These are phyloP conservation scores for Polypedilum vanderplanki DNA, from an alignment of 1,140 invertebrate genomes.

Conservation along the genomic window DNA sequence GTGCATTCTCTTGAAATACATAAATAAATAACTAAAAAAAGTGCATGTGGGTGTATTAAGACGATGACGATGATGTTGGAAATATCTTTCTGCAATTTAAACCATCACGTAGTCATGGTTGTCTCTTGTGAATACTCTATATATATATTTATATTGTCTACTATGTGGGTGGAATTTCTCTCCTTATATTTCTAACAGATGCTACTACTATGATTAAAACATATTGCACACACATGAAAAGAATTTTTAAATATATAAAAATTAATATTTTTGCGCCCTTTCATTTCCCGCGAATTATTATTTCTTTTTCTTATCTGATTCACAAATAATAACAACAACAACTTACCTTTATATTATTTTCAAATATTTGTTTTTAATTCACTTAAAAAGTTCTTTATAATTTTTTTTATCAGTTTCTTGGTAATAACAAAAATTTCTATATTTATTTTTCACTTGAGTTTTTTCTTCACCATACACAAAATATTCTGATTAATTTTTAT, in stretches of 20 bases:
- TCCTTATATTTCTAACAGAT: not conserved
- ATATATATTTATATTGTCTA: not conserved
- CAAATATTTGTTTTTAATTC: not conserved
- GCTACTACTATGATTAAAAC: not conserved
- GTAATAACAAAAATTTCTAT: not conserved
- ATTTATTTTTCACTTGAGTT: slow-evolving; percentile 18
- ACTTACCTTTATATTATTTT: not conserved
- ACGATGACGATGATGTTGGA: no score
- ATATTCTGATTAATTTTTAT: slow-evolving; percentile 5
- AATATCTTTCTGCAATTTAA: not conserved
- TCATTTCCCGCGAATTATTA: no score
- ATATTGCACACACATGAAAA: not conserved
- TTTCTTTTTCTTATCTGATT: no score
- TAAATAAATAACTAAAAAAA: no score
- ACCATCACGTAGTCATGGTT: no score
- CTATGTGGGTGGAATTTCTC: not conserved
- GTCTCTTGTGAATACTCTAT: not conserved
- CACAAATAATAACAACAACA: no score
- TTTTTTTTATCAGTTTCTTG: not conserved
- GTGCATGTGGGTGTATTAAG: not conserved
- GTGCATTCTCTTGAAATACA: no score
- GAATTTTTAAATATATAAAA: not conserved
- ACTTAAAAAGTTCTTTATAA: not conserved
- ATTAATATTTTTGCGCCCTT: no score
- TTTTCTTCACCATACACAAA: slow-evolving; percentile 12